Conservation (phyloP, 2,888 invertebrate genomes). For the Agrilus biguttatus region DNA sequence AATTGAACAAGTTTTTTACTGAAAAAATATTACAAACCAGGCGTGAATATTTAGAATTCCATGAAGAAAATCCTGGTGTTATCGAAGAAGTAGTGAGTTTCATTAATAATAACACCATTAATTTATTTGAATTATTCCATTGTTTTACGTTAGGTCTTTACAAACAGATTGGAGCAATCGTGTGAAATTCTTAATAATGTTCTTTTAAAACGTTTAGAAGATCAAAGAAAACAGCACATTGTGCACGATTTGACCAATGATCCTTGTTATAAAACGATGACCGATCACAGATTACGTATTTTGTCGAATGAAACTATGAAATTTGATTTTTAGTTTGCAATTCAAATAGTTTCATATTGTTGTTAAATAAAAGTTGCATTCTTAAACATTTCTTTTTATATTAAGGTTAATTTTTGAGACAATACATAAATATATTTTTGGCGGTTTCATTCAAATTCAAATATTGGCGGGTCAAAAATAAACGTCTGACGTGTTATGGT, state of each 20-base stretch:
- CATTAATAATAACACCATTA: background rate
- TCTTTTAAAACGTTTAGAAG: slow-evolving; percentile 8
- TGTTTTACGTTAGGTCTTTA: slow-evolving; percentile 14
- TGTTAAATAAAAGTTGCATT: too few relatives aligned
- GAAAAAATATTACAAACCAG: slow-evolving; percentile 19
- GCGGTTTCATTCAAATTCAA: too few relatives aligned
- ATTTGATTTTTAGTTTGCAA: too few relatives aligned
- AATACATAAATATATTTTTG: too few relatives aligned
- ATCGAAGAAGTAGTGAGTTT: slow-evolving; percentile 21
- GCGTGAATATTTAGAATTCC: slow-evolving; percentile 19
- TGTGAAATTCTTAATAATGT: slow-evolving; percentile 12
- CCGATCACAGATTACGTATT: slow-evolving; percentile 8
- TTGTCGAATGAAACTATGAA: background rate
- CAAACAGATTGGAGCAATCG: slow-evolving; percentile 14
- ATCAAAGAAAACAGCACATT: slow-evolving; percentile 1
- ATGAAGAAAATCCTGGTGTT: slow-evolving; percentile 23
- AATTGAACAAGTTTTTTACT: slow-evolving; percentile 15
- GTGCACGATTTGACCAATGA: slow-evolving; percentile 5
- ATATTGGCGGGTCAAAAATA: too few relatives aligned
- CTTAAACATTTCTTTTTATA: too few relatives aligned
- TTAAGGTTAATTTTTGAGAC: too few relatives aligned
- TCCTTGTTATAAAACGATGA: slow-evolving; percentile 8
- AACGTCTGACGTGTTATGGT: too few relatives aligned
- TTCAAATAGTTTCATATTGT: too few relatives aligned
- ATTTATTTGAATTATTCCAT: background rate